These are phyloP conservation scores for Takifugu rubripes DNA, from an alignment of 2,797 vertebrate species.

Conservation along the genomic window DNA sequence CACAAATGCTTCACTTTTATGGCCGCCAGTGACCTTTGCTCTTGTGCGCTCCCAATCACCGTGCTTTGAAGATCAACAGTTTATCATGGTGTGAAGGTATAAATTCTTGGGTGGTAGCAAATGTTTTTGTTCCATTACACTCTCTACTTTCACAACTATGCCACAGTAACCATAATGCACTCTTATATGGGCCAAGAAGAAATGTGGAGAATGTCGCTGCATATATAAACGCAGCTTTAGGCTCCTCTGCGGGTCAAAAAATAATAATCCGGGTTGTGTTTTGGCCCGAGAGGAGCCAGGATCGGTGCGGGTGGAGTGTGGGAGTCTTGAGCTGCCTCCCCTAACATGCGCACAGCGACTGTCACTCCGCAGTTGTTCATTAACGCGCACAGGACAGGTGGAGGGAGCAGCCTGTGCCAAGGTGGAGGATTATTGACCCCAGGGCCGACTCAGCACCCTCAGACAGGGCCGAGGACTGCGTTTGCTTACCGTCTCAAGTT, in stretches of 20 bases:
- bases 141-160: no score
- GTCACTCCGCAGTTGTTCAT: slow-evolving; percentile 71
- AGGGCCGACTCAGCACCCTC: slow-evolving; percentile 15
- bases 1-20: slow-evolving; percentile 63
- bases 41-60: slow-evolving; percentile 19
- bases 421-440: slow-evolving; percentile 38
- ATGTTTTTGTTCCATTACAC: background rate
- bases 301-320: slow-evolving; percentile 31
- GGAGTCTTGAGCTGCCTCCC: slow-evolving; percentile 33
- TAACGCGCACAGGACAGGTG: slow-evolving; percentile 59
- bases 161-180: no score
- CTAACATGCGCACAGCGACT: slow-evolving; percentile 5
- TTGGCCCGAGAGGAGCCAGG: background rate
- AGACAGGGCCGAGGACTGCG: background rate
- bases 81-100: background rate
- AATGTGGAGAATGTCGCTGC: no score
- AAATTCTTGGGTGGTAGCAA: background rate
- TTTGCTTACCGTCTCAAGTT: background rate
- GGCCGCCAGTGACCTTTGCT: slow-evolving; percentile 64
- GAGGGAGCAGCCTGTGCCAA: slow-evolving; percentile 30
- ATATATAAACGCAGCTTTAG: slow-evolving; percentile 29
- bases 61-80: background rate
- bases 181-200: no score
- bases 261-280: background rate
- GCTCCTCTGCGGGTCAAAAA: background rate